Conservation (phyloP, 2,113 vertebrate species). For the Trinectes maculatus region DNA sequence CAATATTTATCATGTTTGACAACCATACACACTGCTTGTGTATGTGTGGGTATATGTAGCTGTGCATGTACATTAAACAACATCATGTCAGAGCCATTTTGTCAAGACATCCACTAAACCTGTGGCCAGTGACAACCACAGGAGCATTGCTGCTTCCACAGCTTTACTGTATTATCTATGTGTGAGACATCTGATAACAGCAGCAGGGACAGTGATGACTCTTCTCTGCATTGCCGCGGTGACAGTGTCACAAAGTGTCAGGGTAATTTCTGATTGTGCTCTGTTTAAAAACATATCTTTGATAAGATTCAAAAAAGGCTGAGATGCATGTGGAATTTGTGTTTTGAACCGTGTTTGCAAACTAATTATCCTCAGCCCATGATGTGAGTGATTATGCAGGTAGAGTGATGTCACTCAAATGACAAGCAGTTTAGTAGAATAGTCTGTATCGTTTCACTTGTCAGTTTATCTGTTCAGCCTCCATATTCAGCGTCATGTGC, state of each 20-base stretch:
- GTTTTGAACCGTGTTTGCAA: slow-evolving; percentile 56
- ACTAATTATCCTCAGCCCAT: slow-evolving; percentile 51
- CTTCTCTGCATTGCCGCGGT: neutral
- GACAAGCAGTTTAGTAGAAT: slow-evolving; percentile 51
- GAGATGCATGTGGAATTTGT: slow-evolving; percentile 37
- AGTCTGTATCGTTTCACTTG: no score
- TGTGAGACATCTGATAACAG: slow-evolving; percentile 30
- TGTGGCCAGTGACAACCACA: neutral
- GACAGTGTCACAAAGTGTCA: slow-evolving; percentile 31
- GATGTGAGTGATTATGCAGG: slow-evolving; percentile 64
- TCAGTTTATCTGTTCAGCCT: slow-evolving; percentile 17
- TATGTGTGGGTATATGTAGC: neutral
- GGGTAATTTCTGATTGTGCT: slow-evolving; percentile 28
- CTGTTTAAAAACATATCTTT: slow-evolving; percentile 29
- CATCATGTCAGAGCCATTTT: slow-evolving; percentile 45
- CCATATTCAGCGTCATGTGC: slow-evolving; percentile 1
- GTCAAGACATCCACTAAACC: slow-evolving; percentile 41
- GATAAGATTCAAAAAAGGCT: slow-evolving; percentile 29
- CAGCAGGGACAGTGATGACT: slow-evolving; percentile 6
- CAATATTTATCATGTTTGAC: slow-evolving; percentile 6
- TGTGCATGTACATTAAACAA: slow-evolving; percentile 17
- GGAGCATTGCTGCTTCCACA: slow-evolving; percentile 3
- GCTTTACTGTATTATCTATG: slow-evolving; percentile 6
- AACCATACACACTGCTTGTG: neutral
- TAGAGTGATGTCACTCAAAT: slow-evolving; percentile 57